These are phyloP conservation scores for Cantharis nigra DNA, from an alignment of 2,888 invertebrate genomes.

Conservation along the genomic window DNA sequence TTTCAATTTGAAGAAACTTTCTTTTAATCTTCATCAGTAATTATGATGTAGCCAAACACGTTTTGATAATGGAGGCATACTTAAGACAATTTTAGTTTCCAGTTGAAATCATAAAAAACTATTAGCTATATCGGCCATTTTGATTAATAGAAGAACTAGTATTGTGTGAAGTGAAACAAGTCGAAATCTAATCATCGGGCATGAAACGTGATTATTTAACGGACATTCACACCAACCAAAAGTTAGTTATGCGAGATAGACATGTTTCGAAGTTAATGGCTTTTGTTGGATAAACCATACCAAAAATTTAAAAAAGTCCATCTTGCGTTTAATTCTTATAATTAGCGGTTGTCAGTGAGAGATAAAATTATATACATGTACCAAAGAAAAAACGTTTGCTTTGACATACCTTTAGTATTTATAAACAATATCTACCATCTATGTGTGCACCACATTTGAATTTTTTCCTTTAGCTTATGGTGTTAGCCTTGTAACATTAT, in stretches of 20 bases:
- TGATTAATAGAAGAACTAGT: conserved; percentile 20
- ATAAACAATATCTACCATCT: background rate
- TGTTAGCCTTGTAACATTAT: background rate
- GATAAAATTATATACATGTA: background rate
- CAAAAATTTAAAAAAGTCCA: background rate
- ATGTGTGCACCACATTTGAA: background rate
- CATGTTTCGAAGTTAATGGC: conserved; percentile 1
- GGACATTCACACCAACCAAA: conserved; percentile 28
- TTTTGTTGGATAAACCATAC: background rate
- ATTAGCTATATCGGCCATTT: conserved; percentile 25
- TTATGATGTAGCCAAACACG: background rate
- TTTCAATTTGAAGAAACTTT: background rate
- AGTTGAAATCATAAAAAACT: conserved; percentile 22
- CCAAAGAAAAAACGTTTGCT: background rate
- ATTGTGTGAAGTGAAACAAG: conserved; percentile 26
- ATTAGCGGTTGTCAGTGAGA: background rate
- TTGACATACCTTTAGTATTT: background rate
- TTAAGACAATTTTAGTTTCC: background rate
- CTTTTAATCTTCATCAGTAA: background rate
- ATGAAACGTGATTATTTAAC: conserved; percentile 42
- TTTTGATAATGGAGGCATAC: background rate
- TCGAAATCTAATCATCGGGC: conserved; percentile 39
- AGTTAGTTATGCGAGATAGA: background rate
- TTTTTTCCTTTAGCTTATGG: background rate
- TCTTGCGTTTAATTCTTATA: background rate